Evolutionary conservation across 2,113 vertebrate species (phyloP).

Genomic region (Etia nguti): DNA sequence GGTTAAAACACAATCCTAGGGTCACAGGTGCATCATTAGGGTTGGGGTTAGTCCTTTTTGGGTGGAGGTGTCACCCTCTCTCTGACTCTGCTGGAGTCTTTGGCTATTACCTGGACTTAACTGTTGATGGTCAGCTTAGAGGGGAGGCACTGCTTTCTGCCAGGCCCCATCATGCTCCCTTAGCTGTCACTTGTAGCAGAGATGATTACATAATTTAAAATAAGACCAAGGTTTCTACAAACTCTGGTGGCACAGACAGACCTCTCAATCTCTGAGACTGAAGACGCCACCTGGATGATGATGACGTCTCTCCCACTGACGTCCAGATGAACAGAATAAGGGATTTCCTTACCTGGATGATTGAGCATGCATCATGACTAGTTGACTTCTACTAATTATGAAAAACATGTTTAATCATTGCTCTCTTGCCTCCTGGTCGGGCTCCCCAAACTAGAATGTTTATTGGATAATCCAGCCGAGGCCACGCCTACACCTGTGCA

Average conservation of each 20-base stretch:
- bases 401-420: accelerated
- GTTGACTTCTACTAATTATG: background rate
- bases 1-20: background rate
- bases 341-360: background rate
- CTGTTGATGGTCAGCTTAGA: background rate
- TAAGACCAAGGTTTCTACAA: background rate
- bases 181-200: background rate
- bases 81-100: background rate
- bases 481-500: background rate
- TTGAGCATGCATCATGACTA: background rate
- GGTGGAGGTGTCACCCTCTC: background rate
- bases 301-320: background rate
- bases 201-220: background rate
- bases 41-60: background rate
- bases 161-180: background rate
- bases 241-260: background rate
- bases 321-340: background rate
- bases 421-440: background rate
- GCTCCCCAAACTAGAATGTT: background rate
- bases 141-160: background rate
- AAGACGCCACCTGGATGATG: background rate
- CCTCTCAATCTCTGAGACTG: background rate
- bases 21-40: background rate
- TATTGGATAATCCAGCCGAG: background rate
- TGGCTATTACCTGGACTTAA: background rate